These are phyloP conservation scores for Pseudoatta argentina DNA, from an alignment of 1,140 invertebrate species.

Conservation along the genomic window DNA sequence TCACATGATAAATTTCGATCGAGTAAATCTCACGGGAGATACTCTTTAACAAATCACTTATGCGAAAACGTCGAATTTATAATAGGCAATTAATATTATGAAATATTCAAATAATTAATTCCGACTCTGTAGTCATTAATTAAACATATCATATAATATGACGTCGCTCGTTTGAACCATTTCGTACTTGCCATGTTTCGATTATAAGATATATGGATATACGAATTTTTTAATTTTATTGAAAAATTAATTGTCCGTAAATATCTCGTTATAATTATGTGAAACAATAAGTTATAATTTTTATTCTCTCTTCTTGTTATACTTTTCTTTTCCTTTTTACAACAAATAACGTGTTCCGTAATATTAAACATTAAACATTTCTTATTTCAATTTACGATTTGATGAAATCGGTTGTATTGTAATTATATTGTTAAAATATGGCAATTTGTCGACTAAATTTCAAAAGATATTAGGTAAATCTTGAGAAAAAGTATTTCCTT, in stretches of 20 bases:
- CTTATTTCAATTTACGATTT: not conserved
- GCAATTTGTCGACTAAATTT: not conserved
- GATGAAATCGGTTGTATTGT: not conserved
- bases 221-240: not conserved
- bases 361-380: not conserved
- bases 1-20: not conserved
- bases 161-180: not conserved
- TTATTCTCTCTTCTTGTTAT: not conserved
- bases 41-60: not conserved
- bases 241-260: not conserved
- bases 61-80: not conserved
- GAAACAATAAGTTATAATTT: not conserved
- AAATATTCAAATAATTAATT: slow-evolving; percentile 9
- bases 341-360: not conserved
- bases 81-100: not conserved
- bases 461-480: not conserved
- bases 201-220: not conserved
- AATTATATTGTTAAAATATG: not conserved
- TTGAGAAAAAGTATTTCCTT: not conserved
- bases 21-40: not conserved
- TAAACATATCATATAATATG: not conserved
- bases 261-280: not conserved
- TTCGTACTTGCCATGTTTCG: not conserved
- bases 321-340: not conserved
- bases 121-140: not conserved